phyloP scores from a whole-genome alignment of 2,113 vertebrate genomes.

The Puffinus mauretanicus region DNA sequence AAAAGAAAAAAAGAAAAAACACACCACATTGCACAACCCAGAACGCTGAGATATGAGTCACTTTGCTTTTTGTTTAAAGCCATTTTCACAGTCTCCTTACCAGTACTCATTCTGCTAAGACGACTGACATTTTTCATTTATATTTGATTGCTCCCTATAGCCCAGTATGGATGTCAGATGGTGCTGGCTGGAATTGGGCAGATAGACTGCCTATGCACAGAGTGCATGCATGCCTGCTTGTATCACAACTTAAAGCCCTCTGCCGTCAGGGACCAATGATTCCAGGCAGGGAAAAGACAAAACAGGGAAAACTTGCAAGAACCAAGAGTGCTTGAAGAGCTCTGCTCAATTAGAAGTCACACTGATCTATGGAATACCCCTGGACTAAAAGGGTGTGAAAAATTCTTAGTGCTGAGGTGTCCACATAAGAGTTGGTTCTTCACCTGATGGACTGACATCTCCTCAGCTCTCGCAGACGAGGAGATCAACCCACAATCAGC shows the following conservation, averaged over 20 bases:
- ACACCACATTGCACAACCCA: not conserved
- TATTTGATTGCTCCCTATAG: not conserved
- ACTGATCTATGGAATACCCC: not conserved
- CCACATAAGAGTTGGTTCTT: rapidly evolving
- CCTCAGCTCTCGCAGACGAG: rapidly evolving
- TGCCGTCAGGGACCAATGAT: not conserved
- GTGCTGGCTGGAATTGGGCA: not conserved
- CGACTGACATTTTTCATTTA: not conserved
- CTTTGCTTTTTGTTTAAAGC: not conserved
- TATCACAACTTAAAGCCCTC: not conserved
- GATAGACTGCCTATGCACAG: not conserved
- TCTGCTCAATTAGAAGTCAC: not conserved
- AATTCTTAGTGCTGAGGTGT: not conserved
- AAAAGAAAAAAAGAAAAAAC: not conserved
- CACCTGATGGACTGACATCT: not conserved
- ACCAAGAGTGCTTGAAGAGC: not conserved
- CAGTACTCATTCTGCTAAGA: not conserved
- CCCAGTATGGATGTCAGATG: not conserved
- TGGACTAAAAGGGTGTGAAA: not conserved
- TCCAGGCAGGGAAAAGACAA: not conserved
- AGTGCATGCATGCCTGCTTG: not conserved
- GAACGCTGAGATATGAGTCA: not conserved
- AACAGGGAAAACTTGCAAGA: not conserved
- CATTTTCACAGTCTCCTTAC: not conserved
- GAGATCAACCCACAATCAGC: not conserved